These are phyloP conservation scores for Garra rufa DNA, from an alignment of 2,113 vertebrate species.

Conservation along the genomic window DNA sequence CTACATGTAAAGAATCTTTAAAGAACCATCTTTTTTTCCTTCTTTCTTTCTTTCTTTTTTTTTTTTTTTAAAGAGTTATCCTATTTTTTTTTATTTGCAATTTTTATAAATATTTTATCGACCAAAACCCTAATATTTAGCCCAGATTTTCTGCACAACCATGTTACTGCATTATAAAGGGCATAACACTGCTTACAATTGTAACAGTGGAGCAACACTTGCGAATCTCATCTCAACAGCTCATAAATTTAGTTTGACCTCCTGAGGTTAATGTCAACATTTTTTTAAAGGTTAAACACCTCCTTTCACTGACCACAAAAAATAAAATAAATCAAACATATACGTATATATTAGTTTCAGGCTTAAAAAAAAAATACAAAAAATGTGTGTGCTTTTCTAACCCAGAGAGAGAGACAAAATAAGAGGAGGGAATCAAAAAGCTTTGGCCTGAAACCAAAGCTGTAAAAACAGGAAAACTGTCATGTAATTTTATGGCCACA, in stretches of 20 bases:
- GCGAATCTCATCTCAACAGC: not conserved
- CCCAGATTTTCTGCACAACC: not conserved
- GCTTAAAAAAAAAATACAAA: not conserved
- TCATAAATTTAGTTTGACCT: not conserved
- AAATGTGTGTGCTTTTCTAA: not conserved
- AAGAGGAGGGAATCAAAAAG: not conserved
- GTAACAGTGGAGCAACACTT: not conserved
- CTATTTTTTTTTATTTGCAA: not conserved
- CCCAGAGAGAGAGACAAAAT: not conserved
- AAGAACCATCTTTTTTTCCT: too few species aligned
- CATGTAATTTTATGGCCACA: slow-evolving; percentile 59
- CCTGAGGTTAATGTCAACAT: not conserved
- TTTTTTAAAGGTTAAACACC: not conserved
- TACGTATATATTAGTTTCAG: not conserved
- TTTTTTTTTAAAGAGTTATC: too few species aligned
- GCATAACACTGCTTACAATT: not conserved
- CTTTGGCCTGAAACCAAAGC: slow-evolving; percentile 58
- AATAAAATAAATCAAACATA: not conserved
- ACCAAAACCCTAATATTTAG: not conserved
- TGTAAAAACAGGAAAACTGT: slow-evolving; percentile 57
- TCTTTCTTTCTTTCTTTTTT: too few species aligned
- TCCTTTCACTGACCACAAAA: not conserved
- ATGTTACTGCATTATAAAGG: not conserved
- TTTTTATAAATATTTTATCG: not conserved
- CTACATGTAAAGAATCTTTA: too few species aligned